A percentile compares a stretch with the other conserved stretches of the same genome.
Conservation (phyloP, 2,888 invertebrate species). For the Strigamia crassipes region DNA sequence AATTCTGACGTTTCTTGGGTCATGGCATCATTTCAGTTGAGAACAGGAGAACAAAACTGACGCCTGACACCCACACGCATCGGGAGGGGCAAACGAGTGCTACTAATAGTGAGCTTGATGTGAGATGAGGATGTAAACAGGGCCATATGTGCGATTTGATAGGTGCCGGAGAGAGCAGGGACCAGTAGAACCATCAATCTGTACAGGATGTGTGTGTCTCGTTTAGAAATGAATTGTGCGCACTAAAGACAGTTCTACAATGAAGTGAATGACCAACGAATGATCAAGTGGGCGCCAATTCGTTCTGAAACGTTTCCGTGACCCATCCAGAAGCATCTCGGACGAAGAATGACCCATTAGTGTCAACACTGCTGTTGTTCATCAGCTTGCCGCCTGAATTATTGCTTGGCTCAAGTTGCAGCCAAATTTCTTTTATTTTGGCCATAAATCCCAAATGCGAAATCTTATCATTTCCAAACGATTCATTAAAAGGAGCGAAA, state of each 20-base stretch:
- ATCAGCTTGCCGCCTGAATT: background rate
- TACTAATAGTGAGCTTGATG: background rate
- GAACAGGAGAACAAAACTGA: background rate
- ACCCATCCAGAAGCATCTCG: slow-evolving; percentile 19
- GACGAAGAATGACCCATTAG: slow-evolving; percentile 35
- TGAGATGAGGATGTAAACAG: slow-evolving; percentile 26
- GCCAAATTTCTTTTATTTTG: background rate
- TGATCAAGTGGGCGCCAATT: slow-evolving; percentile 33
- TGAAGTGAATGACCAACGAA: slow-evolving; percentile 34
- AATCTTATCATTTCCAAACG: background rate
- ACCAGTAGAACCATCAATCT: background rate
- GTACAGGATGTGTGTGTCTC: background rate
- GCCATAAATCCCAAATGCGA: slow-evolving; percentile 2
- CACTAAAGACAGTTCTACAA: slow-evolving; percentile 19
- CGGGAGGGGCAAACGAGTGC: slow-evolving; percentile 33
- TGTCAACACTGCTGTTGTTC: slow-evolving; percentile 38
- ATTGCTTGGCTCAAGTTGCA: background rate
- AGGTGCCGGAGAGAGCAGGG: background rate
- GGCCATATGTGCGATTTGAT: slow-evolving; percentile 6
- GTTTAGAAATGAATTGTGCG: slow-evolving; percentile 22
- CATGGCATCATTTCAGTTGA: slow-evolving; percentile 14
- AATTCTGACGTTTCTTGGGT: slow-evolving; percentile 36
- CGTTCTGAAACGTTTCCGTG: slow-evolving; percentile 18
- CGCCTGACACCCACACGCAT: slow-evolving; percentile 35
- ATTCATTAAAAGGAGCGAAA: slow-evolving; percentile 5